These are phyloP conservation scores for Alviniconcha strummeri DNA, from an alignment of 2,888 invertebrate species.

Conservation along the genomic window DNA sequence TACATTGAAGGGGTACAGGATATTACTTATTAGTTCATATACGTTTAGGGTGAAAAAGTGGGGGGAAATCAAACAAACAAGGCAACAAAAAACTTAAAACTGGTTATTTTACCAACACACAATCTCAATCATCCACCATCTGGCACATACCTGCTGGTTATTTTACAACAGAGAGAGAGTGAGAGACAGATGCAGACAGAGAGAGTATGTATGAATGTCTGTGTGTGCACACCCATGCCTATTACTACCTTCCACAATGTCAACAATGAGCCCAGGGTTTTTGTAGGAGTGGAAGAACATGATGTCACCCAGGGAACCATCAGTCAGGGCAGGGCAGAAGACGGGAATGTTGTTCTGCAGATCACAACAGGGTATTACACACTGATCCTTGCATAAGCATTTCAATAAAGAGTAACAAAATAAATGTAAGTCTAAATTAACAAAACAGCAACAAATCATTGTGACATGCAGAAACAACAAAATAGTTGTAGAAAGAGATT, in stretches of 20 bases:
- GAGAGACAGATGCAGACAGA: too few species aligned
- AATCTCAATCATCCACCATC: too few species aligned
- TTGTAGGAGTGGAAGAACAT: slow-evolving; percentile 98
- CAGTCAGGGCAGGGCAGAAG: slow-evolving; percentile 97
- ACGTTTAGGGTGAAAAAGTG: too few species aligned
- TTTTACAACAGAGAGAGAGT: too few species aligned
- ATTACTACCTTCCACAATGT: slow-evolving; percentile 86
- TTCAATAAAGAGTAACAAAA: background rate
- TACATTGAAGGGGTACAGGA: too few species aligned
- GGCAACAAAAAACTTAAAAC: too few species aligned
- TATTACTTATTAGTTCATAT: too few species aligned
- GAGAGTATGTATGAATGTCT: too few species aligned
- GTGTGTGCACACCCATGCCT: background rate
- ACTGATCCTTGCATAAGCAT: background rate
- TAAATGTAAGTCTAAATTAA: background rate
- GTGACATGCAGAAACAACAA: background rate
- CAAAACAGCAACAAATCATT: background rate
- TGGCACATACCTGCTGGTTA: too few species aligned
- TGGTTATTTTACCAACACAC: too few species aligned
- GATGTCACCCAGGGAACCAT: slow-evolving; percentile 97
- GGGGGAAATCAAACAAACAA: too few species aligned
- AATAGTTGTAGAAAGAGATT: too few species aligned
- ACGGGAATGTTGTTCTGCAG: slow-evolving; percentile 92
- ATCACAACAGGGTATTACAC: background rate
- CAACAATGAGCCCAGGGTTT: slow-evolving; percentile 92